phyloP scores from a whole-genome alignment of 2,888 invertebrate species.

The Azorinus chamasolen region DNA sequence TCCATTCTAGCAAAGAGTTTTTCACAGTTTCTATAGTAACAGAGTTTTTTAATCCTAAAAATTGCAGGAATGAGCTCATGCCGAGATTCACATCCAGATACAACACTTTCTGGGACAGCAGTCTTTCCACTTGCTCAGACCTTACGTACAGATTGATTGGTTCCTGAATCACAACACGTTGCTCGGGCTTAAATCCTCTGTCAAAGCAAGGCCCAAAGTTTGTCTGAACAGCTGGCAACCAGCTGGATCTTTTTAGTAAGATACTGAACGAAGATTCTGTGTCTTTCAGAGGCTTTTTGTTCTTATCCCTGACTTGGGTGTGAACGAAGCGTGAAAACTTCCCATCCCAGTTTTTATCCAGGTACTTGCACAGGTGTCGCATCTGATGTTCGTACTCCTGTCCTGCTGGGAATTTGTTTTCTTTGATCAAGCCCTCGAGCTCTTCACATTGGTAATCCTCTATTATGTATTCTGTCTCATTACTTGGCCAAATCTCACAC shows the following conservation, averaged over 20 bases:
- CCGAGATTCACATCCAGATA: constrained; percentile 70
- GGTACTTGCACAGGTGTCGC: constrained; percentile 68
- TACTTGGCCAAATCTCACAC: constrained; percentile 69
- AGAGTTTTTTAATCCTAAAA: constrained; percentile 72
- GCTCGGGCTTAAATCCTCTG: constrained; percentile 13
- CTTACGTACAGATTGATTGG: constrained; percentile 61
- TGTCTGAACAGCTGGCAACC: constrained; percentile 78
- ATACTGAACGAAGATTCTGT: constrained; percentile 80
- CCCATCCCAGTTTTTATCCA: constrained; percentile 75
- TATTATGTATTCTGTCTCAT: constrained; percentile 66
- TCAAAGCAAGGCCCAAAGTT: constrained; percentile 30
- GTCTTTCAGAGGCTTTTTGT: constrained; percentile 61
- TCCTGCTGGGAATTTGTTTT: constrained; percentile 50
- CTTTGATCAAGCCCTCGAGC: constrained; percentile 73
- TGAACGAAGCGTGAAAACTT: constrained; percentile 55
- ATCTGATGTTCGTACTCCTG: constrained; percentile 72
- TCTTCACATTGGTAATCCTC: constrained; percentile 80
- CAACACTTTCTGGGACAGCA: constrained; percentile 77
- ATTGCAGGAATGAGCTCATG: constrained; percentile 70
- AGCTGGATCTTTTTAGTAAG: constrained; percentile 69
- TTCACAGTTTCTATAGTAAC: constrained; percentile 71
- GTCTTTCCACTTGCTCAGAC: constrained; percentile 59
- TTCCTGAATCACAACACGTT: constrained; percentile 40
- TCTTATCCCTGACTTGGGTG: constrained; percentile 62
- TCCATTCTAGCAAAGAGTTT: constrained; percentile 76